Evolutionary conservation across 2,888 invertebrate species (phyloP).

Genomic region (Himalopsyche anomala): DNA sequence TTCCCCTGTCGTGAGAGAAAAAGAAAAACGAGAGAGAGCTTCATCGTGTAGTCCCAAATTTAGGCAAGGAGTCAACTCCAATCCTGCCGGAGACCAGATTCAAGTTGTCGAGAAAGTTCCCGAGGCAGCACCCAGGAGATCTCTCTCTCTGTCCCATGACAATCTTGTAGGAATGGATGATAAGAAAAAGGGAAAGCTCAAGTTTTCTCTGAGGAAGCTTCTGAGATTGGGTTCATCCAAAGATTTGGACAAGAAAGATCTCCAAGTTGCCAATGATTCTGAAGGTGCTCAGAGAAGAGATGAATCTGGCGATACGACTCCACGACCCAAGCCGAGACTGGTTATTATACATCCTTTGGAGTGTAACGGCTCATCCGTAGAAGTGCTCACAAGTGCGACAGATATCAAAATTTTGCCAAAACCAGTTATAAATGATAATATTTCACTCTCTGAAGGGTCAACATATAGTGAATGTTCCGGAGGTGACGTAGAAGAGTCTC

Average conservation of each 20-base stretch:
- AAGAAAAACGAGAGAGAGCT: slow-evolving; percentile 85
- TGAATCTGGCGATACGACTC: slow-evolving; percentile 77
- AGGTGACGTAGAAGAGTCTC: slow-evolving; percentile 70
- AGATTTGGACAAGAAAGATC: slow-evolving; percentile 80
- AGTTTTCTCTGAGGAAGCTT: slow-evolving; percentile 90
- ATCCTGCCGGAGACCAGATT: slow-evolving; percentile 67
- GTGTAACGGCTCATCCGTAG: slow-evolving; percentile 87
- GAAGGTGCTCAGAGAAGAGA: slow-evolving; percentile 75
- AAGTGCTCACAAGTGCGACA: slow-evolving; percentile 81
- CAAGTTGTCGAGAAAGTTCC: slow-evolving; percentile 71
- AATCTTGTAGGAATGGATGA: slow-evolving; percentile 78
- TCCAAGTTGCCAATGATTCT: slow-evolving; percentile 74
- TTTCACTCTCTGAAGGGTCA: slow-evolving; percentile 70
- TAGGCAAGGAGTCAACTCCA: slow-evolving; percentile 72
- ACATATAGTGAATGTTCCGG: slow-evolving; percentile 74
- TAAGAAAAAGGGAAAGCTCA: slow-evolving; percentile 83
- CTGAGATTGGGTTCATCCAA: slow-evolving; percentile 87
- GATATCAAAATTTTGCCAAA: slow-evolving; percentile 73
- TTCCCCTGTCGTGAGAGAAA: slow-evolving; percentile 83
- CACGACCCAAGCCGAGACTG: slow-evolving; percentile 83
- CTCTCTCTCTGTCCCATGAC: slow-evolving; percentile 86
- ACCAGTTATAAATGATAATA: slow-evolving; percentile 70
- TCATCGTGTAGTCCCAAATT: slow-evolving; percentile 80
- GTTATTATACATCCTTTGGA: slow-evolving; percentile 94
- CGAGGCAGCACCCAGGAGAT: slow-evolving; percentile 83